Base-by-base conservation (phyloP, 2,888 invertebrate species). In the Pheosia gnoma region DNA sequence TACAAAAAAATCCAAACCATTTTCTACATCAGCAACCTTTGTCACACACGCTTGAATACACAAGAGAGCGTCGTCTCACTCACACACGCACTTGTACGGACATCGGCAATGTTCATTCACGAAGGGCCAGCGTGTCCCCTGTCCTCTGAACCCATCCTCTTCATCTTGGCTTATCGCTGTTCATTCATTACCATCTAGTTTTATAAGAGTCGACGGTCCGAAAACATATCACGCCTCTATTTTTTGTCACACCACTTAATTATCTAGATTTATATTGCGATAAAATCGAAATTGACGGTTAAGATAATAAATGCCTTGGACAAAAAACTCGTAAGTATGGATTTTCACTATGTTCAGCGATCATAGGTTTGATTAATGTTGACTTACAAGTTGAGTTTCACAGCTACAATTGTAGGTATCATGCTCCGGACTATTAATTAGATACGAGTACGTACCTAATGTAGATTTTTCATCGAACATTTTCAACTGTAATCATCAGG, bases 161-260 rank as follows among this genome's bases (percentile, higher is more conserved):
- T 86, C 89, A 81, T 88, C 89, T 88, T 80, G 77, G 72, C 86
- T 93, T 93, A 93, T 93, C 93, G 90, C 78, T 63, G 85, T 93
- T 93, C 93, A 93, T 93, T 93, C 93, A 93, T 93, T 93, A 91
- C 90, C 87, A 93, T 92, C 93, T 92, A 91, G 90, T 86, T 88
- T 88, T 90, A 91, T 91, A 88, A 85, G 84, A 93, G 86, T 89
- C 92, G 91, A 92, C 91, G 91, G 89, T 77, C 87, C 91, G 89
- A 89, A 88, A 90, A 91, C 90, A 88, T 83, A 92, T 91, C 88
- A 89, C 88, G 88, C 91, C 90, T 91, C 88, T 83, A 91, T 88
- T 93, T 93, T 93, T 92, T 93, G 92, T 93, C 91, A 88, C 90
- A 89, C 87, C 89, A 88, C 91, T 93, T 92, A 93, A 93, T 93